These are phyloP conservation scores for Circaetus cinerascens DNA, from an alignment of 2,113 vertebrate species.

Conservation along the genomic window DNA sequence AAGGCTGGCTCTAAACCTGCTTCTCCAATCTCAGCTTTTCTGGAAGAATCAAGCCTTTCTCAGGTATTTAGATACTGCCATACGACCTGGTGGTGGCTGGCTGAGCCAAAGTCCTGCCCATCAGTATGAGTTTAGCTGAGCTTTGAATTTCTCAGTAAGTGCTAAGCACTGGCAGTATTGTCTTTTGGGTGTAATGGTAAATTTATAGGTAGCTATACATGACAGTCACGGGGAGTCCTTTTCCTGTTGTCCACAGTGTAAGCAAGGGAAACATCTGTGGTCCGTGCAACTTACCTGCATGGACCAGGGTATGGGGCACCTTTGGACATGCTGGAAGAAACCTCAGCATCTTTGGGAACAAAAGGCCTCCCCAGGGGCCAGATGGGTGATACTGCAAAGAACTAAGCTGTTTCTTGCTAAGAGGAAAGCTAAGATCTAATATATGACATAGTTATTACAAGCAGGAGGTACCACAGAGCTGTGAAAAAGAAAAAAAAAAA, in stretches of 20 bases:
- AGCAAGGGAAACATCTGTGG: background rate
- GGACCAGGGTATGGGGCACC: background rate
- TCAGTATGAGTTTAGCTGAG: background rate
- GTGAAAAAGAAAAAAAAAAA: background rate
- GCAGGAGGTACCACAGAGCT: background rate
- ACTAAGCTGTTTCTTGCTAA: background rate
- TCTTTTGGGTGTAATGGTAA: background rate
- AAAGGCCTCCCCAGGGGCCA: background rate
- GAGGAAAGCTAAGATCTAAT: background rate
- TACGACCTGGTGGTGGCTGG: background rate
- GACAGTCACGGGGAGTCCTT: background rate
- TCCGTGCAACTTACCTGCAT: background rate
- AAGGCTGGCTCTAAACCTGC: background rate
- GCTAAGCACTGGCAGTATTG: background rate
- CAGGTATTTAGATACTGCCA: background rate
- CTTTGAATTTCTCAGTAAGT: background rate
- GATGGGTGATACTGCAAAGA: background rate
- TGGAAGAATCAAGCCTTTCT: background rate
- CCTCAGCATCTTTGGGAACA: background rate
- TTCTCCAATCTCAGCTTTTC: background rate
- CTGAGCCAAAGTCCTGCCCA: background rate
- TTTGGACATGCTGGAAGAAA: background rate
- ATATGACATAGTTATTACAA: background rate
- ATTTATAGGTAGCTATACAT: background rate
- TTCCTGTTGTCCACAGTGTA: background rate